A percentile compares a stretch with the other conserved stretches of the same genome.
These are phyloP conservation scores for Phaenicophaeus curvirostris DNA, from an alignment of 2,797 vertebrate genomes.

Conservation along the genomic window DNA sequence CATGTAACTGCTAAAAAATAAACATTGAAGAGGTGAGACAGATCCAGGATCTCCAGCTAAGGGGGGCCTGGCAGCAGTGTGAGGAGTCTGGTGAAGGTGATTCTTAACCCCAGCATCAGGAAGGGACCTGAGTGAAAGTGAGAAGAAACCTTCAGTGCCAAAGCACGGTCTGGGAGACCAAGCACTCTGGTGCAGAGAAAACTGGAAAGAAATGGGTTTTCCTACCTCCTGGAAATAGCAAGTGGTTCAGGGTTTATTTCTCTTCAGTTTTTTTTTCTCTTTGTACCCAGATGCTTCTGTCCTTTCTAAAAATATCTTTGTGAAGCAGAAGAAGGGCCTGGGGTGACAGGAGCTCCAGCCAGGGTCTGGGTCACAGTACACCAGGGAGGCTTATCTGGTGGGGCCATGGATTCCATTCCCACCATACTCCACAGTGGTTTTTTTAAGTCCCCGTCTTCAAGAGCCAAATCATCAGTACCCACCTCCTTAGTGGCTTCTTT, in stretches of 20 bases:
- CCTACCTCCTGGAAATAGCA: neutral
- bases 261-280: neutral
- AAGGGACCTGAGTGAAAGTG: neutral
- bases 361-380: rapidly evolving
- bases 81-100: neutral
- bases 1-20: rapidly evolving
- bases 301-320: neutral
- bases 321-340: neutral
- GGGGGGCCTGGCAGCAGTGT: neutral
- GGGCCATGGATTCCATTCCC: rapidly evolving
- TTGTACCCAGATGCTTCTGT: neutral
- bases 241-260: neutral
- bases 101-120: neutral
- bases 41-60: neutral
- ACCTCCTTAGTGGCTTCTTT: neutral
- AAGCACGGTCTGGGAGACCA: neutral
- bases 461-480: no score
- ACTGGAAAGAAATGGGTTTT: neutral
- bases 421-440: neutral
- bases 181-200: neutral
- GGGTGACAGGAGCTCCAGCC: neutral
- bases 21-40: neutral
- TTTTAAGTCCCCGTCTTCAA: neutral
- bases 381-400: neutral
- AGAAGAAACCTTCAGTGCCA: neutral